Evolutionary conservation across 1,140 invertebrate species (phyloP), one percentile per base, ranked within the genome.

Genomic region (Mamestra configurata): DNA sequence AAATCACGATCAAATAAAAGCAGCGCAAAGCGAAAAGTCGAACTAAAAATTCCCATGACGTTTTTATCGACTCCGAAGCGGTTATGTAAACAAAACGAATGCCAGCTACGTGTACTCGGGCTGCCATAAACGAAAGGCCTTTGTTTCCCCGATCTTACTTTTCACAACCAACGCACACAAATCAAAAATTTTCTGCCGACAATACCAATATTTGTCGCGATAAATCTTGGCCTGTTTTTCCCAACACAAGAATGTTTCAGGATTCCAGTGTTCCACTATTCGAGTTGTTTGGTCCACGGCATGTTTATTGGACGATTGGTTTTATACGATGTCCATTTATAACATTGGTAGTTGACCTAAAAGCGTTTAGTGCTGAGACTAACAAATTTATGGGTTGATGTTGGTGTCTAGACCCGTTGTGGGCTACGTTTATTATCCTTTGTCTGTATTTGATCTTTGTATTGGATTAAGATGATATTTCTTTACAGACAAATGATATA

Each of bases 201-300:
- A 72, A 53, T 64, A 57, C 79, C 64, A 80, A 80, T 80, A 80
- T 80, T 80, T 80, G 79, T 80, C 79, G 79, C 64, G 11, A 77
- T 77, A 77, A 77, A 77, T 77, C 75, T 66, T 53, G 40, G 43
- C 31, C 75, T 53, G 59, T 68, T 77, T 77, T 77, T 37, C 55
- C 40, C 35, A 61, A 22, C 27, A 66, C 75, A 24, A 55, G 20
- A 66, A 51, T 18, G 57, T 64, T 49, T 15, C 11, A 46, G 43
- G 13, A 10, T 11, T 49, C 43, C 11, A 46, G 43, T 46, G 10
- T 11, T 31, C 27, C 27, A 31, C 4, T 40, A 46, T 46, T 76
- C 55, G 75, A 66, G 49, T 61, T 77, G 61, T 77, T 77, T 77
- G 75, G 46, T 35, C 27, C 24, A 53, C 10, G 46, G 31, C 20